These are phyloP conservation scores for Uromys caudimaculatus DNA, from an alignment of 2,797 vertebrate genomes.

Conservation along the genomic window DNA sequence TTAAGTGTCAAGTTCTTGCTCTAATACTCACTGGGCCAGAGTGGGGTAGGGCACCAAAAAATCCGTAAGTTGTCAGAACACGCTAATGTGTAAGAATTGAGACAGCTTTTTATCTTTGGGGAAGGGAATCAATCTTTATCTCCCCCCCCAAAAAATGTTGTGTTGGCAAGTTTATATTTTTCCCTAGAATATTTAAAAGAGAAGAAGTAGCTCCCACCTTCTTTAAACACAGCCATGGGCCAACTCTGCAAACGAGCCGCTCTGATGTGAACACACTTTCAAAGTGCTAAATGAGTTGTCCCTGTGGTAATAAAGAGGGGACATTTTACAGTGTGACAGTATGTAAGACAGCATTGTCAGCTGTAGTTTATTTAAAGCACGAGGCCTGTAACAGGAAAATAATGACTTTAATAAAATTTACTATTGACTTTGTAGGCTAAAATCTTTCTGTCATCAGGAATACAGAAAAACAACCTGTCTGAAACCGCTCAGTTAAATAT, in stretches of 20 bases:
- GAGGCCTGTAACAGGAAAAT: constrained; percentile 89
- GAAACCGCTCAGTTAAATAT: constrained; percentile 89
- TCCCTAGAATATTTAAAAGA: constrained; percentile 80
- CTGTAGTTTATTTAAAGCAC: constrained; percentile 90
- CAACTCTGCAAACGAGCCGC: constrained; percentile 84
- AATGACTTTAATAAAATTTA: constrained; percentile 93
- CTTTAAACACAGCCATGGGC: constrained; percentile 86
- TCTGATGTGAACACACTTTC: constrained; percentile 85
- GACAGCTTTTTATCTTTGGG: constrained; percentile 39
- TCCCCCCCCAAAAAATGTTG: constrained; percentile 80
- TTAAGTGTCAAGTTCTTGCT: background rate
- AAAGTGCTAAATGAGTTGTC: constrained; percentile 88
- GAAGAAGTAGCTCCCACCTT: constrained; percentile 81
- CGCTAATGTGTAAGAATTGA: constrained; percentile 69
- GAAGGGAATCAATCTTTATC: constrained; percentile 81
- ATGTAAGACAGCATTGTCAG: constrained; percentile 90
- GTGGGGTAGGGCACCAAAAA: background rate
- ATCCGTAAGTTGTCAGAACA: constrained; percentile 52
- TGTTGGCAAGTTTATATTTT: constrained; percentile 76
- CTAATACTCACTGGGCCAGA: background rate
- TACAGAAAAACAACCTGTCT: constrained; percentile 88
- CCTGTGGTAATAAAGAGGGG: constrained; percentile 89
- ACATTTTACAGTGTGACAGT: constrained; percentile 88
- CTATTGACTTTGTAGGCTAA: constrained; percentile 91
- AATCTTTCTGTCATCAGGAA: constrained; percentile 90